A percentile compares a stretch with the other conserved stretches of the same genome.
These are phyloP conservation scores for Peribatodes rhomboidaria DNA, from an alignment of 2,888 invertebrate species.

Conservation along the genomic window DNA sequence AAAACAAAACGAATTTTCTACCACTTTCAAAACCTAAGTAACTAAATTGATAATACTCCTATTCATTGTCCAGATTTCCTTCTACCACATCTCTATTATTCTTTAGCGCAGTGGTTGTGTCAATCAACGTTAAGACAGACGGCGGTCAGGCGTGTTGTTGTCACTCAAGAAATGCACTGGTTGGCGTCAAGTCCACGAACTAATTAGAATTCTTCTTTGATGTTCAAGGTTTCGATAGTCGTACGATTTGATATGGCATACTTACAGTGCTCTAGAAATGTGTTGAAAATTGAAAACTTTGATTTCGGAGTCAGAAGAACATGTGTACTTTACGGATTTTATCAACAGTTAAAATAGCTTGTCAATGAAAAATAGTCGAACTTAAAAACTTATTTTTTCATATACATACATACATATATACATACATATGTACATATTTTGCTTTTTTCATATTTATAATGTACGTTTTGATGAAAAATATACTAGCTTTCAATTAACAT, in stretches of 20 bases:
- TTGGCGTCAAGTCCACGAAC: conserved; percentile 17
- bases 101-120: conserved; percentile 11
- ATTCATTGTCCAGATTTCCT: background rate
- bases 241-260: conserved; percentile 17
- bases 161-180: conserved; percentile 32
- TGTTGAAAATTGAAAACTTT: background rate
- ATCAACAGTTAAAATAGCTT: no score
- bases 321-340: no score
- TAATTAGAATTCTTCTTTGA: conserved; percentile 35
- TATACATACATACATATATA: no score
- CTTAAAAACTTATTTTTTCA: no score
- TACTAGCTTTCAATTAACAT: no score
- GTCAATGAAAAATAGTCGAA: background rate
- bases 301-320: background rate
- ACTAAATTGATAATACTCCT: no score
- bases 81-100: conserved; percentile 7
- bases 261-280: conserved; percentile 6
- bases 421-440: no score
- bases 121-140: conserved; percentile 27
- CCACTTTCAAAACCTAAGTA: no score
- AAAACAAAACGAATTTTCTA: no score
- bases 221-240: conserved; percentile 17
- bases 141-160: conserved; percentile 27
- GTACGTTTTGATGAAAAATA: background rate
- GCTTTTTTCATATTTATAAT: background rate